Evolutionary conservation across 2,888 invertebrate genomes (phyloP), one percentile per base, ranked within the genome.

Genomic region (Spilarctia lutea): DNA sequence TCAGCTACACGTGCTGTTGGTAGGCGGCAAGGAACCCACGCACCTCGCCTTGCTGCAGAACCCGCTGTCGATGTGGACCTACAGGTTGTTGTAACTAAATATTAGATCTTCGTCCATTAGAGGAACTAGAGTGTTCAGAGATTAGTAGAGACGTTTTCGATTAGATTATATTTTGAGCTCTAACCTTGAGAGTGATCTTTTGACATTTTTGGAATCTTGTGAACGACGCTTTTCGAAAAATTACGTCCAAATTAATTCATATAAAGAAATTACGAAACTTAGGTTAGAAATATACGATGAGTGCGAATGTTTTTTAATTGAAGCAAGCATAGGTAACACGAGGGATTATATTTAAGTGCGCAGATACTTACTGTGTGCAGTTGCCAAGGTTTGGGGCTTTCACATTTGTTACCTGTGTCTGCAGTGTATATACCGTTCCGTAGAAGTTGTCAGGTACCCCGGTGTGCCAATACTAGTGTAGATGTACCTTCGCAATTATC

Each of bases 1-100:
- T 2, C 89, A 87, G 79, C 86, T 94, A 79, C 91, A 89, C 75
- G 69, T 94, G 81, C 83, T 95, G 85, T 84, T 98, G 75, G 96
- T 98, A 77, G 98, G 98, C 0, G 98, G 98, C 0, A 97, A 97
- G 85, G 98, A 98, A 90, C 97, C 97, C 70, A 97, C 97, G 24
- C 97, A 98, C 84, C 97, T 97, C 6, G 98, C 98, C 27, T 96
- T 97, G 74, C 97, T 98, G 85, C 97, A 97, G 87, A 96, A 97
- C 85, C 98, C 98, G 18, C 96, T 98, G 60, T 97, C 98, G 20
- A 96, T 98, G 88, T 98, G 98, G 98, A 97, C 97, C 84, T 96
- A 98, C 80, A 96, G 97, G 83, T 91, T 98, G 79, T 81, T 93
- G 81, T 94, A 91, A 84, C 70, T 71, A 68, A 63, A 24, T 70